phyloP scores from a whole-genome alignment of 2,797 vertebrate genomes.

The Gadopsis bispinosus region DNA sequence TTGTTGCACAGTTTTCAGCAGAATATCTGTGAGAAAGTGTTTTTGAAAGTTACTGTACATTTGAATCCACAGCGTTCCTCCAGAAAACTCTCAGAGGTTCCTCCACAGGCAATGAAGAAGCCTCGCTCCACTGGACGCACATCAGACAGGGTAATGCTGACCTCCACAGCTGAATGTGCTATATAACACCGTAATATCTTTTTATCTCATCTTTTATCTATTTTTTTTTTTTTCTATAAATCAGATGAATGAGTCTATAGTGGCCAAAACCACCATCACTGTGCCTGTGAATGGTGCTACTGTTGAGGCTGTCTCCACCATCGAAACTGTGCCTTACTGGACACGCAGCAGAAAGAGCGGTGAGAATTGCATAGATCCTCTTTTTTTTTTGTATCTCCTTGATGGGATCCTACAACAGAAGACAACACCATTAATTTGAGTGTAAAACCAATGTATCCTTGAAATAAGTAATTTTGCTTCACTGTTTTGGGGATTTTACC shows the following conservation, averaged over 20 bases:
- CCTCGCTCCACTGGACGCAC: conserved; percentile 86
- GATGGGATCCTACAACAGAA: background rate
- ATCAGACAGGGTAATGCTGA: conserved; percentile 86
- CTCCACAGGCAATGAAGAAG: conserved; percentile 88
- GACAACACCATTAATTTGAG: background rate
- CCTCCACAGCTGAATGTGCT: conserved; percentile 47
- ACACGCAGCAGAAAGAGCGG: conserved; percentile 86
- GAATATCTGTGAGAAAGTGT: background rate
- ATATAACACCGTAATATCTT: conserved; percentile 13
- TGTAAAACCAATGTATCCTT: background rate
- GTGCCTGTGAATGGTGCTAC: conserved; percentile 90
- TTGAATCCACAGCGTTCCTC: conserved; percentile 87
- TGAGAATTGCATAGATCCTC: conserved; percentile 57
- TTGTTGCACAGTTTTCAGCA: background rate
- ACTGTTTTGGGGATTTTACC: background rate
- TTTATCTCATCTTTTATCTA: background rate
- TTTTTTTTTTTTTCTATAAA: conserved; percentile 6
- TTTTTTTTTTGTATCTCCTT: background rate
- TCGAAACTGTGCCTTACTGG: conserved; percentile 89
- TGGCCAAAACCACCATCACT: conserved; percentile 92
- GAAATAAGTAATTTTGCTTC: background rate
- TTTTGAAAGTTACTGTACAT: conserved; percentile 24
- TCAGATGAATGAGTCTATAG: conserved; percentile 93
- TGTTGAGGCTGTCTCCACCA: conserved; percentile 92
- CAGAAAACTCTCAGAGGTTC: conserved; percentile 88